Evolutionary conservation across 2,797 vertebrate species (phyloP).

Genomic region (Darevskia nairensis): DNA sequence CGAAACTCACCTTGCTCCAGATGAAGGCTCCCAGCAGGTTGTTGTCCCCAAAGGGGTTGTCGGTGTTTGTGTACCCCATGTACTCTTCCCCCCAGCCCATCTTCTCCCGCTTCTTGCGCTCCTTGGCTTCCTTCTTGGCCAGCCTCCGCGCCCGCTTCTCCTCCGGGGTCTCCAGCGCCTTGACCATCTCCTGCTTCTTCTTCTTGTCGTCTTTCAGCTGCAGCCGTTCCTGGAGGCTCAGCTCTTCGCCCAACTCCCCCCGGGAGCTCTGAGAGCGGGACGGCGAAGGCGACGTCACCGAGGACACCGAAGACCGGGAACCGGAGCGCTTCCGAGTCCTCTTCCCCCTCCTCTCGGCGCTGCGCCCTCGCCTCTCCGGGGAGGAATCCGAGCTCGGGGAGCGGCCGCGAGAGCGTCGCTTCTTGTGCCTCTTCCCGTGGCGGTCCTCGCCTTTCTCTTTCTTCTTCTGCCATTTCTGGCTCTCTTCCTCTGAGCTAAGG

Average conservation of each 20-base stretch:
- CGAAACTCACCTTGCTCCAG: slow-evolving; percentile 91
- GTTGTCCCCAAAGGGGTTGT: slow-evolving; percentile 98
- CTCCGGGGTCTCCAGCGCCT: slow-evolving; percentile 95
- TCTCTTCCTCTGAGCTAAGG: slow-evolving; percentile 56
- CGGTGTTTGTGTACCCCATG: slow-evolving; percentile 98
- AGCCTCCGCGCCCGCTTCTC: slow-evolving; percentile 95
- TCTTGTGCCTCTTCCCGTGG: slow-evolving; percentile 50
- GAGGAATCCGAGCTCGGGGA: slow-evolving; percentile 52
- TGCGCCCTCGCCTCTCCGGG: slow-evolving; percentile 6
- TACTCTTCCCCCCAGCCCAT: slow-evolving; percentile 99
- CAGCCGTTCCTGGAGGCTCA: slow-evolving; percentile 70
- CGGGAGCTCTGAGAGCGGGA: slow-evolving; percentile 56
- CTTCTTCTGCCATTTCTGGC: slow-evolving; percentile 57
- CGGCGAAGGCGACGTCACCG: slow-evolving; percentile 70
- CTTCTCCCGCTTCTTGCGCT: slow-evolving; percentile 96
- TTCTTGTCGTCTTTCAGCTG: slow-evolving; percentile 84
- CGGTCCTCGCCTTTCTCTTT: slow-evolving; percentile 44
- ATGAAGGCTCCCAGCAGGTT: slow-evolving; percentile 97
- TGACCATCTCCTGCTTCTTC: slow-evolving; percentile 90
- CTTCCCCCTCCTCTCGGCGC: slow-evolving; percentile 33
- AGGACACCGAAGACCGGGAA: slow-evolving; percentile 83
- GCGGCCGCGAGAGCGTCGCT: not conserved
- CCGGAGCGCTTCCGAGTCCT: slow-evolving; percentile 52
- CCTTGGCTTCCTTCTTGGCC: slow-evolving; percentile 96
- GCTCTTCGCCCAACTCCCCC: slow-evolving; percentile 59